Evolutionary conservation across 1,140 invertebrate species (phyloP).

Genomic region (Lethrus apterus): DNA sequence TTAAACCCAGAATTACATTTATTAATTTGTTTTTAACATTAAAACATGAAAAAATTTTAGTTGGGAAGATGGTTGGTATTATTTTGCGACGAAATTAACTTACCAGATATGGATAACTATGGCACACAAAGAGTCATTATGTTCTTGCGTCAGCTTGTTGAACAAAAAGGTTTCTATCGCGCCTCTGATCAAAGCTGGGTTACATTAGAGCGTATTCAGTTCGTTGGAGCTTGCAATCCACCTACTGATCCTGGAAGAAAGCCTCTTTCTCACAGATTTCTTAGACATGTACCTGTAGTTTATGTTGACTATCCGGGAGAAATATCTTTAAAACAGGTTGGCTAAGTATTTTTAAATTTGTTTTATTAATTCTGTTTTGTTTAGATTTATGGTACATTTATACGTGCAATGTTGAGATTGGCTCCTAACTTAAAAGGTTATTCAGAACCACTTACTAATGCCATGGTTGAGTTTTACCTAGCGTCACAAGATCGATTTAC

Average conservation of each 20-base stretch:
- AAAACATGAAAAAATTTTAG: slow-evolving; percentile 47
- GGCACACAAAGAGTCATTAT: slow-evolving; percentile 98
- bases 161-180: slow-evolving; percentile 87
- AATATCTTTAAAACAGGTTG: slow-evolving; percentile 82
- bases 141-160: slow-evolving; percentile 94
- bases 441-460: slow-evolving; percentile 93
- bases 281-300: slow-evolving; percentile 95
- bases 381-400: slow-evolving; percentile 94
- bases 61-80: slow-evolving; percentile 97
- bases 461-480: slow-evolving; percentile 99
- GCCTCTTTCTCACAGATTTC: slow-evolving; percentile 87
- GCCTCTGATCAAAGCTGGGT: slow-evolving; percentile 96
- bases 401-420: slow-evolving; percentile 90
- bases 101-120: slow-evolving; percentile 98
- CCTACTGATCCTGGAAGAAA: slow-evolving; percentile 99
- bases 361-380: not conserved
- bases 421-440: slow-evolving; percentile 85
- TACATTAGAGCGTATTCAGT: slow-evolving; percentile 94
- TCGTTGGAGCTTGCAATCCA: slow-evolving; percentile 99
- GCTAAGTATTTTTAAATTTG: slow-evolving; percentile 43
- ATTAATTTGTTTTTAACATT: no score
- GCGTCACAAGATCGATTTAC: slow-evolving; percentile 96
- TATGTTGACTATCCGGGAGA: slow-evolving; percentile 99
- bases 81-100: slow-evolving; percentile 99
- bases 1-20: slow-evolving; percentile 6